phyloP scores from a whole-genome alignment of 2,797 vertebrate genomes.

The Crocodylus rhombifer region DNA sequence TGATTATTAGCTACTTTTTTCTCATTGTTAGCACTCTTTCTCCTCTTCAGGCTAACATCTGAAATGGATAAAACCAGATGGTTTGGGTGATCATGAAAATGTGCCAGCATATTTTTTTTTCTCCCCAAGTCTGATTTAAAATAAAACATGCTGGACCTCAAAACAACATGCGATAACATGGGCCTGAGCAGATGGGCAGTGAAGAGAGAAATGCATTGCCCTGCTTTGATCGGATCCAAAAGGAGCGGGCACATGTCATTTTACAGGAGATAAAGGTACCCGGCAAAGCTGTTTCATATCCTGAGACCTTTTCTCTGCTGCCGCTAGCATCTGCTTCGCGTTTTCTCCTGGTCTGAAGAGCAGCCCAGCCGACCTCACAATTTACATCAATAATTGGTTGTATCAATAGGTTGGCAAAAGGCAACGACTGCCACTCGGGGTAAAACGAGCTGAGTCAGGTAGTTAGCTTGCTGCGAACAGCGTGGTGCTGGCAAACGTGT shows the following conservation, averaged over 20 bases:
- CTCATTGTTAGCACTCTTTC: not conserved
- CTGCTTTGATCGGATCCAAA: slow-evolving; percentile 76
- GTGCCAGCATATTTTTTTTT: not conserved
- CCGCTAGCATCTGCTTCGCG: slow-evolving; percentile 54
- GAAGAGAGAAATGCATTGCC: slow-evolving; percentile 38
- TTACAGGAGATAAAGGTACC: slow-evolving; percentile 68
- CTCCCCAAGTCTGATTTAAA: slow-evolving; percentile 27
- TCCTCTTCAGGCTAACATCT: not conserved
- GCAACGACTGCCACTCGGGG: not conserved
- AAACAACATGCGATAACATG: slow-evolving; percentile 60
- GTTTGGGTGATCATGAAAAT: slow-evolving; percentile 39
- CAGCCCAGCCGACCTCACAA: not conserved
- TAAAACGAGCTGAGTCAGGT: no score
- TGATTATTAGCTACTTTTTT: slow-evolving; percentile 16
- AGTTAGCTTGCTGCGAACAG: not conserved
- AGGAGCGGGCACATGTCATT: slow-evolving; percentile 53
- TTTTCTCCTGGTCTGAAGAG: slow-evolving; percentile 20
- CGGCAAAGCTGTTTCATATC: slow-evolving; percentile 71
- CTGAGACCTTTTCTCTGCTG: slow-evolving; percentile 49
- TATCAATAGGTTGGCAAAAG: rapidly evolving
- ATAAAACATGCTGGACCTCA: slow-evolving; percentile 46
- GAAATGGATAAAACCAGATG: not conserved
- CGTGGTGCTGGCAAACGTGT: no score
- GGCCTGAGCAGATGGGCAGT: not conserved
- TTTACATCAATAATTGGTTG: not conserved